Evolutionary conservation across 1,140 invertebrate species (phyloP).

Genomic region (Cotesia glomerata): DNA sequence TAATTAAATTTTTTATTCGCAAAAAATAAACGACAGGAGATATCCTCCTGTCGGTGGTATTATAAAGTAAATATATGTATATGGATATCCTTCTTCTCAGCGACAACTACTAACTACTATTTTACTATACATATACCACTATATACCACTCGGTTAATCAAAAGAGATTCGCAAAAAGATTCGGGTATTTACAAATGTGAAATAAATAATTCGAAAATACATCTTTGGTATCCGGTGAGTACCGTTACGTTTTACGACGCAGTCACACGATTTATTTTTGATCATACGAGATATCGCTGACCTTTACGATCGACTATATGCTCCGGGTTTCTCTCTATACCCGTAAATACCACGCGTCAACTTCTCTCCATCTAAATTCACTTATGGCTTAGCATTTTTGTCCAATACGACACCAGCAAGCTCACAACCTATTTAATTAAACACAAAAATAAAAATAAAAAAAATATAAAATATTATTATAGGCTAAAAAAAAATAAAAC

Average conservation of each 20-base stretch:
- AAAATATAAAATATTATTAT: not conserved
- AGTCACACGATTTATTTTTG: slow-evolving; percentile 32
- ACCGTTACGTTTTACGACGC: slow-evolving; percentile 34
- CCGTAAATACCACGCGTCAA: slow-evolving; percentile 5
- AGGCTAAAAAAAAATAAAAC: not conserved
- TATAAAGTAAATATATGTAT: too few species aligned
- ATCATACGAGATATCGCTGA: slow-evolving; percentile 32
- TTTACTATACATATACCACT: too few species aligned
- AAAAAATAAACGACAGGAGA: too few species aligned
- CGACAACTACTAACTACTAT: too few species aligned
- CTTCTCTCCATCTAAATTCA: not conserved
- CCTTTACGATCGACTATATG: slow-evolving; percentile 27
- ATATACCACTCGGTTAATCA: not conserved
- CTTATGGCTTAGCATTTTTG: not conserved
- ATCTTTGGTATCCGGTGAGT: slow-evolving; percentile 6
- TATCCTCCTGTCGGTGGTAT: too few species aligned
- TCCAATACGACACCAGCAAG: not conserved
- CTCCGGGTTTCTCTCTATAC: not conserved
- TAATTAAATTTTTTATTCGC: too few species aligned
- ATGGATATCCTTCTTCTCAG: too few species aligned
- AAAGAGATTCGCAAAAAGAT: not conserved
- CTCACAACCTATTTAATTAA: not conserved
- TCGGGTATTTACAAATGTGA: not conserved
- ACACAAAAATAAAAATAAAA: not conserved
- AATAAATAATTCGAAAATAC: slow-evolving; percentile 7